phyloP scores from a whole-genome alignment of 2,113 vertebrate species.

The Leptobrachium ailaonicum region DNA sequence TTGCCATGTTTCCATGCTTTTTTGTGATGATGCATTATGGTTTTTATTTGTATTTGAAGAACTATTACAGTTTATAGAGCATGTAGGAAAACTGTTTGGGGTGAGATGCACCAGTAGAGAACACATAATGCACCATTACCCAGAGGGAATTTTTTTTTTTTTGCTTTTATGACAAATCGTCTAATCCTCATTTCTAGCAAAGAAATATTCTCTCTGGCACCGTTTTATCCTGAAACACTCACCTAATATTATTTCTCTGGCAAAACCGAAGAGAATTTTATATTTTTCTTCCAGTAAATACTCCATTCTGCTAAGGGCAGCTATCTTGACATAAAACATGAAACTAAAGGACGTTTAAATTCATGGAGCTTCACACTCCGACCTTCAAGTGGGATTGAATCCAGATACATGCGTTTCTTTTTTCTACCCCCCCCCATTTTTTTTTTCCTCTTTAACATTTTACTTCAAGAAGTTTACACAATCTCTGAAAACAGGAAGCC shows the following conservation, averaged over 20 bases:
- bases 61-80: neutral
- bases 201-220: slow-evolving; percentile 23
- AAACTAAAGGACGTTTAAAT: slow-evolving; percentile 42
- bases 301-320: slow-evolving; percentile 39
- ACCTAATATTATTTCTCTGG: slow-evolving; percentile 37
- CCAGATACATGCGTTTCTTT: slow-evolving; percentile 26
- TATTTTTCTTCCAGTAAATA: slow-evolving; percentile 20
- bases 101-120: neutral
- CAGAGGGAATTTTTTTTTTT: too few species aligned
- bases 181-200: slow-evolving; percentile 19
- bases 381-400: slow-evolving; percentile 30
- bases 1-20: too few species aligned
- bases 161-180: slow-evolving; percentile 26
- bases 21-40: neutral
- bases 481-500: slow-evolving; percentile 45
- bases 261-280: slow-evolving; percentile 26
- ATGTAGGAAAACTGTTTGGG: neutral
- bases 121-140: neutral
- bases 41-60: neutral
- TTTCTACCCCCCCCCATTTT: neutral
- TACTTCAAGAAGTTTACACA: slow-evolving; percentile 45
- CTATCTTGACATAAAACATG: slow-evolving; percentile 47
- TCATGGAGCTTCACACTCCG: slow-evolving; percentile 30
- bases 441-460: slow-evolving; percentile 18
- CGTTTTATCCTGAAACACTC: slow-evolving; percentile 21